phyloP scores from a whole-genome alignment of 2,888 invertebrate species.

The Rhimphoctona megacephalus region DNA sequence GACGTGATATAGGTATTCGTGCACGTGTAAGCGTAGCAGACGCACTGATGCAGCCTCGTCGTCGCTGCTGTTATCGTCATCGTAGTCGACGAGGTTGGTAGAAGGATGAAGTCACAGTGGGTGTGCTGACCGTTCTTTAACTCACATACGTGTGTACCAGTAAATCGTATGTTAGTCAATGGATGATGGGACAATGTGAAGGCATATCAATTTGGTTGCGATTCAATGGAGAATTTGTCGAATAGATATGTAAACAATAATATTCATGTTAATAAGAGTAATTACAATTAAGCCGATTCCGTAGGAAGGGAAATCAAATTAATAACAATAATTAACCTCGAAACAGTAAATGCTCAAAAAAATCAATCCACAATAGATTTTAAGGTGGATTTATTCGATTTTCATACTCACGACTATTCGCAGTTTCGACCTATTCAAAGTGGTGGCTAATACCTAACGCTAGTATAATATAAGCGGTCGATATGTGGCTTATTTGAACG shows the following conservation, averaged over 20 bases:
- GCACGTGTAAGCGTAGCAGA: conserved; percentile 44
- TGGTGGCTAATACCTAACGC: background rate
- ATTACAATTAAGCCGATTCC: background rate
- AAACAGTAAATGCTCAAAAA: background rate
- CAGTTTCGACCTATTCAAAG: background rate
- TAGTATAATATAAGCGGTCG: background rate
- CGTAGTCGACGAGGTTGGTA: conserved; percentile 16
- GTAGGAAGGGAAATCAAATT: background rate
- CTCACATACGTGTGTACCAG: conserved; percentile 3
- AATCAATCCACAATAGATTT: background rate
- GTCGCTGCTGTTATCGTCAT: conserved; percentile 28
- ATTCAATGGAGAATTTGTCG: background rate
- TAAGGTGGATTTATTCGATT: background rate
- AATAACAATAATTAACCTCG: background rate
- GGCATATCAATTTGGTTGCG: conserved; percentile 1
- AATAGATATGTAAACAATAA: background rate
- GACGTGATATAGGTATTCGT: conserved; percentile 27
- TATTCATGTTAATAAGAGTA: background rate
- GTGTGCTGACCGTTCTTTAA: conserved; percentile 19
- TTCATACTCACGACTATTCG: background rate
- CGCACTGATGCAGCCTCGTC: conserved; percentile 39
- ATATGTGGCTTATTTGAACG: conserved; percentile 10
- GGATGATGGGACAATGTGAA: conserved; percentile 1
- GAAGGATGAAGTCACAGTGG: conserved; percentile 10
- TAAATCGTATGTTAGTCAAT: conserved; percentile 9